A percentile compares a stretch with the other conserved stretches of the same genome.
Evolutionary conservation across 2,888 invertebrate species (phyloP).

Genomic region (Piscicola geometra): DNA sequence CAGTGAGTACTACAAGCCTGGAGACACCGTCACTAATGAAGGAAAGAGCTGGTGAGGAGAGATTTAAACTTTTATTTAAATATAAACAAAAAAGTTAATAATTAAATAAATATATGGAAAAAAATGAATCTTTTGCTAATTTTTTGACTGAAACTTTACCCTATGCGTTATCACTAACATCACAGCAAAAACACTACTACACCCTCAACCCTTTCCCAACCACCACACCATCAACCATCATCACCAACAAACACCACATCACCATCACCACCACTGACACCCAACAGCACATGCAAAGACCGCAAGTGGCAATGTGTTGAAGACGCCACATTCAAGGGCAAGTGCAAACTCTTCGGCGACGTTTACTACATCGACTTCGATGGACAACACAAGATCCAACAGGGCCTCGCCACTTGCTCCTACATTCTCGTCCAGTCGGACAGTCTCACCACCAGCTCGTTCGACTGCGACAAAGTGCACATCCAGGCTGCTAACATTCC

Average conservation of each 20-base stretch:
- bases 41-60: constrained; percentile 49
- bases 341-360: constrained; percentile 33
- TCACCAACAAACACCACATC: too few species aligned
- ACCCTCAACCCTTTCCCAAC: too few species aligned
- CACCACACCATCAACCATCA: too few species aligned
- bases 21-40: constrained; percentile 43
- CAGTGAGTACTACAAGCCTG: constrained; percentile 43
- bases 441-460: background rate
- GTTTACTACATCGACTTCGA: constrained; percentile 30
- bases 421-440: constrained; percentile 20
- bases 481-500: constrained; percentile 19
- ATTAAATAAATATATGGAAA: background rate
- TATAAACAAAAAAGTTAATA: background rate
- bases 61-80: background rate
- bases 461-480: constrained; percentile 20
- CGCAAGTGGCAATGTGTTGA: constrained; percentile 31
- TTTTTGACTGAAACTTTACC: too few species aligned
- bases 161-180: too few species aligned
- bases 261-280: background rate
- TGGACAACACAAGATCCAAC: constrained; percentile 13
- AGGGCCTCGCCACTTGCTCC: constrained; percentile 16
- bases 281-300: constrained; percentile 23
- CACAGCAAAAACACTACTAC: too few species aligned
- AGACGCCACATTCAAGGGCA: constrained; percentile 11
- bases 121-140: too few species aligned